Evolutionary conservation across 1,140 invertebrate genomes (phyloP), one percentile per base, ranked within the genome.

Genomic region (Ooceraea biroi): DNA sequence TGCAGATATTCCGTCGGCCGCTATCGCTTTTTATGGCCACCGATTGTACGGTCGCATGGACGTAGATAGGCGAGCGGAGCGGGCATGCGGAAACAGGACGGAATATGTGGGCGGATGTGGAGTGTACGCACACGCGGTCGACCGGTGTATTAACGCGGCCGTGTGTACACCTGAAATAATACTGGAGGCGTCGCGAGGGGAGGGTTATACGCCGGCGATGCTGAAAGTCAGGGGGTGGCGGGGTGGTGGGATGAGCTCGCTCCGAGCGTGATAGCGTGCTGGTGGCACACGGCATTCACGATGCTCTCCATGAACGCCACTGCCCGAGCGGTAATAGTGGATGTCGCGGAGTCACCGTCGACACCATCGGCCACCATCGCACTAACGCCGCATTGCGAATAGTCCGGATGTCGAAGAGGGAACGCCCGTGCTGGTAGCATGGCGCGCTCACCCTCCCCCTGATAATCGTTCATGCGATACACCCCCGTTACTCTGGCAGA

Each of bases 401-500:
- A 57, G n/a, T n/a, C n/a, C 30, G 14, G 30, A 14, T 14, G n/a
- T n/a, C 17, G 19, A 7, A 14, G 22, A 60, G 55, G 41, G 36
- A 44, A 60, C 8, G 19, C 11, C n/a, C n/a, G n/a, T n/a, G n/a
- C n/a, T n/a, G n/a, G n/a, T n/a, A n/a, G n/a, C n/a, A n/a, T n/a
- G n/a, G n/a, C n/a, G 58, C 68, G 50, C 66, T 63, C 57, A 46
- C 68, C 68, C 69, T 25, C 74, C 11, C 36, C n/a, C n/a, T n/a
- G 46, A 52, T 89, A 85, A 90, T 91, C 85, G 77, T 89, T 89
- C 87, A 88, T 68, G 82, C 87, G 87, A 89, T 91, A 90, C 71
- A 65, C 82, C 73, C 58, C 83, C 77, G 77, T 90, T 90, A 91
- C 85, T 77, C 14, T 44, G 30, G 48, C 61, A 63, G 80, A 90